Evolutionary conservation across 2,888 invertebrate genomes (phyloP).

Genomic region (Drosophila kambysellisi): DNA sequence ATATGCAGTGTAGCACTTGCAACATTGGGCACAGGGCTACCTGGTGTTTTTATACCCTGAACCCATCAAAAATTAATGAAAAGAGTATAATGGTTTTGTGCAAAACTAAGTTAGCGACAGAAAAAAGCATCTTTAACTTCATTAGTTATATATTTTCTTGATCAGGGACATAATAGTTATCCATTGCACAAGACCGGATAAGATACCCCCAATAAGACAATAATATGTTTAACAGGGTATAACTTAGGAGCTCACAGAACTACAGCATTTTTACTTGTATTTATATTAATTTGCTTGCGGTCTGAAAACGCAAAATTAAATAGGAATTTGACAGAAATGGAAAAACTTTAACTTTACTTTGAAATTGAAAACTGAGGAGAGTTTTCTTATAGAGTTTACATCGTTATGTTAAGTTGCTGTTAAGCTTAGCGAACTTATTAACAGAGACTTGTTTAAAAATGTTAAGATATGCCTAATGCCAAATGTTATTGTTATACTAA

Average conservation of each 20-base stretch:
- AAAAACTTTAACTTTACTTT: background rate
- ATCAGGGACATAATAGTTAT: background rate
- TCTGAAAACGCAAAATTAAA: background rate
- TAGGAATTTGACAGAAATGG: background rate
- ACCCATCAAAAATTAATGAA: background rate
- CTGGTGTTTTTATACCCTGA: conserved; percentile 3
- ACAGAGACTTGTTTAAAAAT: background rate
- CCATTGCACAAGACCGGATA: background rate
- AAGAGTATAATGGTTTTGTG: background rate
- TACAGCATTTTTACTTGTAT: background rate
- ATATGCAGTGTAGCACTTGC: conserved; percentile 58
- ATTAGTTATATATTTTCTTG: background rate
- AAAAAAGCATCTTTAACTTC: background rate
- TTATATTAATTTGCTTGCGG: background rate
- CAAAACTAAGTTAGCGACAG: background rate
- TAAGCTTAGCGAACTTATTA: background rate
- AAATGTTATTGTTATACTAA: conserved; percentile 66
- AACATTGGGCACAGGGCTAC: conserved; percentile 70
- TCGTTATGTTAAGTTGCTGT: background rate
- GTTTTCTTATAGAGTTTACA: background rate
- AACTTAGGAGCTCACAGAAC: background rate
- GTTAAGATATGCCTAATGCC: background rate
- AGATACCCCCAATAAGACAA: background rate
- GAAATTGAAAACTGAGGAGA: background rate
- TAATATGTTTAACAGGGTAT: background rate